Percentiles rank a stretch among this genome's conserved stretches.
These are phyloP conservation scores for Brienomyrus longianalis DNA, from an alignment of 2,113 vertebrate species.

Conservation along the genomic window DNA sequence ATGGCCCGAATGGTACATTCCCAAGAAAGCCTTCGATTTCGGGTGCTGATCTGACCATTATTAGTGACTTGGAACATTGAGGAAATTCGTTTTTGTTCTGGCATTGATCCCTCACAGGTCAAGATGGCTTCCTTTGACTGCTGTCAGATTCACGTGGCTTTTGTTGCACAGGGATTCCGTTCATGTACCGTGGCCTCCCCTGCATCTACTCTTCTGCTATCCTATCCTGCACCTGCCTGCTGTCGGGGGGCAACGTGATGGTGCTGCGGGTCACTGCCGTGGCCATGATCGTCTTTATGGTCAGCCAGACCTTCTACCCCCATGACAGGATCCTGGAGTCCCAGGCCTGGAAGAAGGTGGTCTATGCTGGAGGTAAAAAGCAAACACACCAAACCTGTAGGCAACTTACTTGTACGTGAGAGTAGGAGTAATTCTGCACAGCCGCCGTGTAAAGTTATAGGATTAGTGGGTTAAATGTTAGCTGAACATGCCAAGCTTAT, in stretches of 20 bases:
- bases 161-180: slow-evolving; percentile 62
- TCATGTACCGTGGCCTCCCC: slow-evolving; percentile 80
- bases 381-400: background rate
- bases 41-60: background rate
- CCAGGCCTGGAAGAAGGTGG: slow-evolving; percentile 82
- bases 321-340: slow-evolving; percentile 84
- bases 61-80: background rate
- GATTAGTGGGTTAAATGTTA: background rate
- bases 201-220: slow-evolving; percentile 81
- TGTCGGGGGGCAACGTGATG: slow-evolving; percentile 62
- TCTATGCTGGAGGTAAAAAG: slow-evolving; percentile 75
- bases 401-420: background rate
- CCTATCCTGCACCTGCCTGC: slow-evolving; percentile 69
- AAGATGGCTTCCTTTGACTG: background rate
- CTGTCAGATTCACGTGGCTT: background rate
- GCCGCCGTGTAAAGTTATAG: background rate
- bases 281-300: slow-evolving; percentile 82
- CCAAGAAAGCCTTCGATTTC: background rate
- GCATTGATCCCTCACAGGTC: background rate
- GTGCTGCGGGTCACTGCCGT: slow-evolving; percentile 61
- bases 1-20: background rate
- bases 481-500: background rate
- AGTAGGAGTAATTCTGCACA: background rate
- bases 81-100: background rate
- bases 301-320: slow-evolving; percentile 78